These are phyloP conservation scores for Nanger granti DNA, from an alignment of 2,113 vertebrate species.

Conservation along the genomic window DNA sequence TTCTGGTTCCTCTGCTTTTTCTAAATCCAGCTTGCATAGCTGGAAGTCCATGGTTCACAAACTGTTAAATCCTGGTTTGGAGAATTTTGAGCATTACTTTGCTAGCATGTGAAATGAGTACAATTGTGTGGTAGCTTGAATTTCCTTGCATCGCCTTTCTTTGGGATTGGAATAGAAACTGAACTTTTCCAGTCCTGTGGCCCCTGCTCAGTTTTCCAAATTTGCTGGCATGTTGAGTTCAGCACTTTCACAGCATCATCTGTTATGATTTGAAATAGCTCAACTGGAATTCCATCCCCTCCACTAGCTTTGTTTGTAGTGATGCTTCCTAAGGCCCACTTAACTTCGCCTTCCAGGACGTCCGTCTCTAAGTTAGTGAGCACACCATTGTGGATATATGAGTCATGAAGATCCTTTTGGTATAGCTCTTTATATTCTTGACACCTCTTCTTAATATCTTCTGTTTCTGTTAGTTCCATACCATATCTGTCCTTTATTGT, in stretches of 20 bases:
- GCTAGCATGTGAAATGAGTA: neutral
- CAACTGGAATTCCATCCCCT: neutral
- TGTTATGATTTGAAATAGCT: neutral
- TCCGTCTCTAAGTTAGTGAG: neutral
- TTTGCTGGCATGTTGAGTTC: neutral
- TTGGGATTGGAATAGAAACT: neutral
- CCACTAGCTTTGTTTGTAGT: neutral
- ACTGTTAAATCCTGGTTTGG: neutral
- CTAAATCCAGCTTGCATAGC: neutral
- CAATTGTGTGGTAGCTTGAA: neutral
- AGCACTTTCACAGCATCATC: neutral
- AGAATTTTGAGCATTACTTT: neutral
- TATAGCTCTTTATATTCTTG: neutral
- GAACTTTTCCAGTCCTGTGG: neutral
- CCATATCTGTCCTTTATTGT: neutral
- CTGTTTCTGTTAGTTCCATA: neutral
- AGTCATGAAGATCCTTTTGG: neutral
- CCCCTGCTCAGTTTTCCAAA: neutral
- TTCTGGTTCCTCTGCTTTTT: neutral
- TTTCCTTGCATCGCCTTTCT: neutral
- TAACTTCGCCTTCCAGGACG: neutral
- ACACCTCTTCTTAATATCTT: neutral
- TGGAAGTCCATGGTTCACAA: neutral
- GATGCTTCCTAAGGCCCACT: neutral
- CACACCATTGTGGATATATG: neutral